A percentile compares a stretch with the other conserved stretches of the same genome.
Evolutionary conservation across 2,797 vertebrate genomes (phyloP).

Genomic region (Syngnathus acus): DNA sequence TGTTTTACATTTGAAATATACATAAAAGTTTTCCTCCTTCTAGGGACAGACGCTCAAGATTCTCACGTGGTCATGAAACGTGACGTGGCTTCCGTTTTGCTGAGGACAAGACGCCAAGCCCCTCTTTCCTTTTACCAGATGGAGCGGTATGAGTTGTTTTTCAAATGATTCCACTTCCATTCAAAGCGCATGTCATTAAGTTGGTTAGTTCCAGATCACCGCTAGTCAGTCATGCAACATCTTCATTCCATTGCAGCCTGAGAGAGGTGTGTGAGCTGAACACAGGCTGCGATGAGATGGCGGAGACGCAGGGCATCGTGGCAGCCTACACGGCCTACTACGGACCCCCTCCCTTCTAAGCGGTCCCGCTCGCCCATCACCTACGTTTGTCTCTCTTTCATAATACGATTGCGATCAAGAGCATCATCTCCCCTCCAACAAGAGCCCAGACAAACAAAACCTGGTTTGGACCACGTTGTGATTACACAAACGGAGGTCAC

Average conservation of each 20-base stretch:
- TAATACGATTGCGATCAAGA: too few species aligned
- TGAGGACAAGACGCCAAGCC: constrained; percentile 63
- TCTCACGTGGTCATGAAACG: constrained; percentile 65
- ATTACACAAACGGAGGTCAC: neutral
- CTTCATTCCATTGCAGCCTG: constrained; percentile 48
- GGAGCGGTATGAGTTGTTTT: constrained; percentile 60
- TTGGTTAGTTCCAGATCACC: too few species aligned
- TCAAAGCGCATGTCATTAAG: neutral
- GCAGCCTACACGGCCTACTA: constrained; percentile 76
- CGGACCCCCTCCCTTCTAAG: constrained; percentile 62
- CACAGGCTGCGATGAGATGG: constrained; percentile 74
- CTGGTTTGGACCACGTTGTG: neutral
- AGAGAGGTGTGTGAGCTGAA: constrained; percentile 78
- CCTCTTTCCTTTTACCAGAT: constrained; percentile 56
- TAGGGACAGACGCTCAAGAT: constrained; percentile 14
- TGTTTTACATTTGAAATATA: neutral
- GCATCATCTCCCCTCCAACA: neutral
- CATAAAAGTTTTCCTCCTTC: neutral
- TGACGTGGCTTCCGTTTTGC: constrained; percentile 63
- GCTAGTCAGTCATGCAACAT: constrained; percentile 2
- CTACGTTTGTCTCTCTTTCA: constrained; percentile 10
- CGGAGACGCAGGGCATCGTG: constrained; percentile 75
- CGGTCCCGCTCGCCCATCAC: neutral
- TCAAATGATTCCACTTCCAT: neutral
- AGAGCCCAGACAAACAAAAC: neutral